Percentiles rank a stretch among this genome's conserved stretches.
Conservation (phyloP, 1,140 invertebrate species). For the Caenorhabditis latens region DNA sequence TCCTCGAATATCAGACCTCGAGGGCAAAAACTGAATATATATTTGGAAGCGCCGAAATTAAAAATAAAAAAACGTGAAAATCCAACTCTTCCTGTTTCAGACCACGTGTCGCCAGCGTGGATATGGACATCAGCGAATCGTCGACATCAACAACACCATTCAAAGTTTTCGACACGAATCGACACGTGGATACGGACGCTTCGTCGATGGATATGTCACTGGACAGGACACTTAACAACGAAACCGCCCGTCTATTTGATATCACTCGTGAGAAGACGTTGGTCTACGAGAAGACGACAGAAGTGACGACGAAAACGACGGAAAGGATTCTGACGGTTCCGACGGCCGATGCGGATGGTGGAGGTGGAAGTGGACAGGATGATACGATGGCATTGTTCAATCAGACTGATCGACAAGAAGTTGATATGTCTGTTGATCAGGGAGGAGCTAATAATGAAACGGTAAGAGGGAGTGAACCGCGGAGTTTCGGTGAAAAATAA, state of each 20-base stretch:
- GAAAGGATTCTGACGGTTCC: neutral
- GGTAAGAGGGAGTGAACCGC: neutral
- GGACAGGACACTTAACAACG: neutral
- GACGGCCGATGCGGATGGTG: too few species aligned
- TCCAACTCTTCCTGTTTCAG: neutral
- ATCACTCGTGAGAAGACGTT: neutral
- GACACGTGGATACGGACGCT: neutral
- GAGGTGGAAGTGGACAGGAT: neutral
- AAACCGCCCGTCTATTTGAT: neutral
- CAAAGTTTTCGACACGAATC: neutral
- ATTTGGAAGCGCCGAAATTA: too few species aligned
- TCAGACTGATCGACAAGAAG: neutral
- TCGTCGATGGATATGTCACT: neutral
- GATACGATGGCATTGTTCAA: constrained; percentile 23
- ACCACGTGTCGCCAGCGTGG: constrained; percentile 1
- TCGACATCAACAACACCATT: neutral
- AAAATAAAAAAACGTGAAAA: too few species aligned
- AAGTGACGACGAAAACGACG: neutral
- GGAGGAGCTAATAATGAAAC: neutral
- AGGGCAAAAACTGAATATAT: too few species aligned
- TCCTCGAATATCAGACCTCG: too few species aligned
- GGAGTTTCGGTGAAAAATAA: too few species aligned
- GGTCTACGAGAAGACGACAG: neutral
- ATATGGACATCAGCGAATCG: neutral
- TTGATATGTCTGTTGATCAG: neutral